These are phyloP conservation scores for Prosapia bicincta DNA, from an alignment of 2,888 invertebrate species.

Conservation along the genomic window DNA sequence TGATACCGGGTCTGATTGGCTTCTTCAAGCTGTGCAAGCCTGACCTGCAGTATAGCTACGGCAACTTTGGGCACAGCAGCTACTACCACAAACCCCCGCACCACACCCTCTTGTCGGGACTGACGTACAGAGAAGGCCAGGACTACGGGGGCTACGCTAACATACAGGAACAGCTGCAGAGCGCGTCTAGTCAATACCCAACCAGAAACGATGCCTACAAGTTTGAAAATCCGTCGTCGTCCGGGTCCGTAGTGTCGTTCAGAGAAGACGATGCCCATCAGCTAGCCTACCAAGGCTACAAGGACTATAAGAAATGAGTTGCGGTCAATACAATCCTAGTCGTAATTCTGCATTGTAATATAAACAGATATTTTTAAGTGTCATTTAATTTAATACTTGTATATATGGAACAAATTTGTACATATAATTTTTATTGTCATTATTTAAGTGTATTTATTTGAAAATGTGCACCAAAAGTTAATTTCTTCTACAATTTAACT, in stretches of 20 bases:
- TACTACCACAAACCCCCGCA: slow-evolving; percentile 51
- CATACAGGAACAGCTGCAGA: slow-evolving; percentile 38
- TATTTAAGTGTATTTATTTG: too few relatives aligned
- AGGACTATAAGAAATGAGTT: slow-evolving; percentile 18
- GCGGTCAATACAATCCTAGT: too few relatives aligned
- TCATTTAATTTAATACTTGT: too few relatives aligned
- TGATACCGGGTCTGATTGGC: slow-evolving; percentile 76
- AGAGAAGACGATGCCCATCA: slow-evolving; percentile 34
- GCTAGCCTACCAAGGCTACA: slow-evolving; percentile 35
- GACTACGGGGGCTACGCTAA: slow-evolving; percentile 1
- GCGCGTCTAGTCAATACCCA: slow-evolving; percentile 44
- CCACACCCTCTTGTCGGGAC: neutral
- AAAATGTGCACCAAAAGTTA: too few relatives aligned
- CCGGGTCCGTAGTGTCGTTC: slow-evolving; percentile 29
- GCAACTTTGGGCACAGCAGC: slow-evolving; percentile 46
- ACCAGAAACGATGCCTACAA: slow-evolving; percentile 13
- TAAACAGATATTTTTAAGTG: too few relatives aligned
- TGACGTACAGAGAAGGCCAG: neutral
- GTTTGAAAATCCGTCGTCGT: slow-evolving; percentile 14
- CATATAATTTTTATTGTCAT: too few relatives aligned
- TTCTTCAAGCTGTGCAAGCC: slow-evolving; percentile 72
- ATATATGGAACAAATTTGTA: too few relatives aligned
- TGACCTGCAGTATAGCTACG: slow-evolving; percentile 49
- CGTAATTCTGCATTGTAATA: too few relatives aligned
- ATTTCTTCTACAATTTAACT: too few relatives aligned